Base-by-base conservation (phyloP, 2,888 invertebrate genomes). In the Hesperia comma region DNA sequence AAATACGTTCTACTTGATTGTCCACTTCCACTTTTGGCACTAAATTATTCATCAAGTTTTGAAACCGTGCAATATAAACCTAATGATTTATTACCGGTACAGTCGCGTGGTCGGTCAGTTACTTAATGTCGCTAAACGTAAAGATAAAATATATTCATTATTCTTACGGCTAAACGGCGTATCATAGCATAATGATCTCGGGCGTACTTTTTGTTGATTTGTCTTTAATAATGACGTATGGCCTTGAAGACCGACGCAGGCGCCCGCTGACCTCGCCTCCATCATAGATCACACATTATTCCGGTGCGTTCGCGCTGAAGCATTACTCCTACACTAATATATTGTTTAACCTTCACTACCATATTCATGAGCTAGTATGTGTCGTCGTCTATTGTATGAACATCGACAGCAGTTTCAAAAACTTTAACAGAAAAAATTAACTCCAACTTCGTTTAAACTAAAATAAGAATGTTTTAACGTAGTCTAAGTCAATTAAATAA, bases 291-390 rank as follows among this genome's bases (percentile, higher is more conserved):
- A 72, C 72, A 70, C 71, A 73, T 71, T 68, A 75, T 75, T 76
- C 74, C 73, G 75, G 73, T 75, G 72, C 78, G 75, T 70, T 58
- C 67, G 56, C 73, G 70, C 75, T 75, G 75, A 76, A 78, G 77
- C 79, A 77, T 80, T 77, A 77, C 74, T 68, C 73, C 71, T 69
- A 76, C 75, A 76, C 72, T 70, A 69, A 75, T 71, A 71, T 71
- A 72, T 69, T 71, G 67, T 71, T 70, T 72, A 74, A 75, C 75
- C 75, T 77, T 76, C 74, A 70, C 49, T 72, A 70, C 70, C 67
- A 74, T 72, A 71, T 68, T 69, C 68, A 62, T 66, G 62, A 70
- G 68, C 57, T 66, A 72, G 55, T 51, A 57, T 37, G 12, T 63
- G 41, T 54, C 53, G 19, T 6, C 54, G 17, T 26, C 32, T 19